Percentiles rank a stretch among this genome's conserved stretches.
phyloP scores from a whole-genome alignment of 2,113 vertebrate genomes.

The Cygnus atratus region DNA sequence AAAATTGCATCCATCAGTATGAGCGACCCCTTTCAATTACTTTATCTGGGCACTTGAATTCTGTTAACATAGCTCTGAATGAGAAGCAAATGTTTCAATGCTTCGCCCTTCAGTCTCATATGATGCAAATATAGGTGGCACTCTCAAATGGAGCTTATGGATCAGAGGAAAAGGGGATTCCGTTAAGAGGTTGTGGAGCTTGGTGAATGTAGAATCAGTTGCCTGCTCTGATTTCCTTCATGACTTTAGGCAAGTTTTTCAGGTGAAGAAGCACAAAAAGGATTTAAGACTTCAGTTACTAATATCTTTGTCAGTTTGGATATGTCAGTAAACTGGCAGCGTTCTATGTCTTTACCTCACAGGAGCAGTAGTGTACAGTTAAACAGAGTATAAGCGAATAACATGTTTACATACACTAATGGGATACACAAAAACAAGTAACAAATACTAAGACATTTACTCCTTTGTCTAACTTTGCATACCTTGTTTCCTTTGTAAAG shows the following conservation, averaged over 20 bases:
- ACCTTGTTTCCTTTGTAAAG: background rate
- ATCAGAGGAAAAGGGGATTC: background rate
- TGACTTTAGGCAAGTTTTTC: background rate
- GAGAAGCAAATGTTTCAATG: background rate
- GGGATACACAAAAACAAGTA: background rate
- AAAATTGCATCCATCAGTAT: background rate
- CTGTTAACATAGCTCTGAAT: background rate
- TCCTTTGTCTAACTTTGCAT: background rate
- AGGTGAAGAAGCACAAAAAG: background rate
- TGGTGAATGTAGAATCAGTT: background rate
- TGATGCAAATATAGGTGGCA: background rate
- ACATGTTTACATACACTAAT: background rate
- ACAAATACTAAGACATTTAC: background rate
- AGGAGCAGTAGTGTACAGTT: background rate
- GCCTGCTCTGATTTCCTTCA: constrained; percentile 24
- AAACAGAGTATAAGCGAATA: background rate
- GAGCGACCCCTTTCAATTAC: background rate
- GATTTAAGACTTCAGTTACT: background rate
- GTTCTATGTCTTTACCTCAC: background rate
- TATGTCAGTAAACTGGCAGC: background rate
- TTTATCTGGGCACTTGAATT: background rate
- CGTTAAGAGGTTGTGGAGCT: background rate
- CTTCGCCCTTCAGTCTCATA: background rate
- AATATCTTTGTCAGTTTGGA: constrained; percentile 6
- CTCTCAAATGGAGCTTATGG: background rate